phyloP scores from a whole-genome alignment of 2,113 vertebrate species.

The zebrafish (Danio rerio) region GRCz12tu NC_133180.1:60558001-60558500 shows the following conservation, averaged over 20 bases:
- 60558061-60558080: background rate
- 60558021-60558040: background rate
- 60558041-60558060: background rate
- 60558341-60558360: conserved; percentile 31
- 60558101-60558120: background rate
- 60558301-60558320: conserved; percentile 86
- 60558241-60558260: conserved; percentile 95
- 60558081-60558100: background rate
- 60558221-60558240: conserved; percentile 93
- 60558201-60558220: conserved; percentile 90
- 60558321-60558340: conserved; percentile 99
- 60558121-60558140: conserved; percentile 20
- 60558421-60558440: too few relatives aligned
- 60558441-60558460: too few relatives aligned
- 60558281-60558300: conserved; percentile 96
- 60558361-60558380: background rate
- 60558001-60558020: conserved; percentile 13
- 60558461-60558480: too few relatives aligned
- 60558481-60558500: too few relatives aligned
- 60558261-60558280: conserved; percentile 98
- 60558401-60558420: too few relatives aligned
- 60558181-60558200: conserved; percentile 95
- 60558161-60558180: conserved; percentile 98
- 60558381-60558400: too few relatives aligned
- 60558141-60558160: conserved; percentile 93